Evolutionary conservation across 2,888 invertebrate species (phyloP).

Genomic region (Hedychridium roseum): DNA sequence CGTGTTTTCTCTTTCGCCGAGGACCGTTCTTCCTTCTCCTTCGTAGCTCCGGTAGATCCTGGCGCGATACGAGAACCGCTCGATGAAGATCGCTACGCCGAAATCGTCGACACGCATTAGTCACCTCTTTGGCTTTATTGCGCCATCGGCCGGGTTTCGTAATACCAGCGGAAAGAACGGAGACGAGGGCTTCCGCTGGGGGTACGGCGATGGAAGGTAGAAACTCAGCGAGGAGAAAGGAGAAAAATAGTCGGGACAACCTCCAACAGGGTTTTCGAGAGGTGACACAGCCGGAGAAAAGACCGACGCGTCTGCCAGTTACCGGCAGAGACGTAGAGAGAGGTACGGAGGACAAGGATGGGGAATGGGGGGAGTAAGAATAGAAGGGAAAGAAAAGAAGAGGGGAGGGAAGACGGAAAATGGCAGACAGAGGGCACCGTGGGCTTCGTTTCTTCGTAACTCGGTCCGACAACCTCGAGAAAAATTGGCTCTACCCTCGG

Average conservation of each 20-base stretch:
- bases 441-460: slow-evolving; percentile 56
- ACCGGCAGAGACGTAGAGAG: slow-evolving; percentile 11
- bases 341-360: background rate
- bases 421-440: slow-evolving; percentile 16
- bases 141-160: slow-evolving; percentile 10
- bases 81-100: too few species aligned
- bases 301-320: slow-evolving; percentile 24
- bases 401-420: slow-evolving; percentile 10
- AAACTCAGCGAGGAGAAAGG: slow-evolving; percentile 16
- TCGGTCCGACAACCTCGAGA: slow-evolving; percentile 57
- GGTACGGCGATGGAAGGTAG: slow-evolving; percentile 6
- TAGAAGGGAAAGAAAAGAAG: slow-evolving; percentile 5
- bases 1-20: background rate
- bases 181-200: slow-evolving; percentile 5
- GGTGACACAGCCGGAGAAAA: too few species aligned
- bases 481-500: slow-evolving; percentile 54
- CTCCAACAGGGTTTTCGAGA: too few species aligned
- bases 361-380: slow-evolving; percentile 6
- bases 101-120: slow-evolving; percentile 16
- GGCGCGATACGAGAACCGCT: too few species aligned
- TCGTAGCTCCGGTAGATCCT: background rate
- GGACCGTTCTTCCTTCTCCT: background rate
- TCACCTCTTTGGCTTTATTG: slow-evolving; percentile 28
- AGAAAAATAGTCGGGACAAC: too few species aligned
- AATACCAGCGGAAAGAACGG: slow-evolving; percentile 15